Evolutionary conservation across 2,113 vertebrate species (phyloP), one percentile per base, ranked within the genome.

Genomic region (Hipposideros armiger): DNA sequence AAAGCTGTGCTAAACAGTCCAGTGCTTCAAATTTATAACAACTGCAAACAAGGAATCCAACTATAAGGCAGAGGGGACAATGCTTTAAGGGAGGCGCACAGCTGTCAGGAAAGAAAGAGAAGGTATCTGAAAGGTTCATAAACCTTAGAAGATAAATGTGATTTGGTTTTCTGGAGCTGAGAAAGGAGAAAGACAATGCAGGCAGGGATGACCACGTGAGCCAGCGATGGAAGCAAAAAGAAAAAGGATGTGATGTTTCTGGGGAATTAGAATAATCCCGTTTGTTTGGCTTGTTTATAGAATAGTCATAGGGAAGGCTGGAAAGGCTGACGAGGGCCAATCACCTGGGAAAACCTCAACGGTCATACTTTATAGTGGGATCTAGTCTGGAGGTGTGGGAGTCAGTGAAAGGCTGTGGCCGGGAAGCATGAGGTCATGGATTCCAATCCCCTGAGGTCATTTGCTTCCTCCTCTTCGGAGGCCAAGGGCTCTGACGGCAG

Each of bases 381-480:
- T 17, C 81, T 45, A 2, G 8, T 40, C 66, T 3, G 4, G 15
- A 7, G 13, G 1, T 20, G 7, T 24, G 19, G 60, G 11, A 93
- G 11, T 47, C 81, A 24, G 11, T 7, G 64, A 84, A 50, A 86
- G 54, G 5, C 56, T 66, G 52, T 17, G 69, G 58, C 86, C 11
- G 47, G 45, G 50, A 58, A 69, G n/a, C 40, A 11, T 32, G 42
- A 87, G 40, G 19, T 85, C 52, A 10, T 13, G 66, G 30, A 42
- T 76, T 45, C 78, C 72, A 72, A 1, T 28, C 20, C 32, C 36
- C 56, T 83, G 40, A 84, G 17, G 9, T 3, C 4, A 17, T 94
- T 91, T 94, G 26, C 84, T 89, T 76, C 50, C n/a, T 91, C 85
- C 28, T 4, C n/a, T 77, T 96, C 24, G 20, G 7, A 91, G 42